Conservation (phyloP, 2,797 vertebrate species). For the Eurystomus glaucurus region DNA sequence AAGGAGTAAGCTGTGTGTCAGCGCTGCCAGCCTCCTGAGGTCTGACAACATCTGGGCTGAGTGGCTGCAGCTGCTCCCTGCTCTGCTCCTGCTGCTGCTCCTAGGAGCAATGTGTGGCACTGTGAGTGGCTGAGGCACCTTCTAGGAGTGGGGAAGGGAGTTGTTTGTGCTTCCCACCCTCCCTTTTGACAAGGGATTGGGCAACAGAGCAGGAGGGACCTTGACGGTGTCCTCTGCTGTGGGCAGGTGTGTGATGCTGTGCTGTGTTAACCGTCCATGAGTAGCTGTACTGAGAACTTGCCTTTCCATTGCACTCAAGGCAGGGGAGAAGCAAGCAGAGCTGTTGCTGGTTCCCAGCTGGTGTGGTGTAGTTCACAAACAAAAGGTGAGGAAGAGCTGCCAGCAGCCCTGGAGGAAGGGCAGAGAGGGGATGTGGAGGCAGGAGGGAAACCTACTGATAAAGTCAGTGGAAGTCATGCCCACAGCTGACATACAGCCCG, state of each 20-base stretch:
- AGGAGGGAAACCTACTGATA: not conserved
- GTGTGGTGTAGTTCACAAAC: not conserved
- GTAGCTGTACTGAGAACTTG: not conserved
- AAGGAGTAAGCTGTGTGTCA: not conserved
- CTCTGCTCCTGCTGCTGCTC: not conserved
- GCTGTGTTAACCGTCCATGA: fast-evolving
- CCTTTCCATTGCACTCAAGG: not conserved
- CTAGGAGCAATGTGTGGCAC: not conserved
- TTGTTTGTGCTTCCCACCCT: not conserved
- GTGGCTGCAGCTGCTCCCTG: constrained; percentile 24
- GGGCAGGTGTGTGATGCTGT: not conserved
- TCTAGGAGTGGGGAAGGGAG: fast-evolving
- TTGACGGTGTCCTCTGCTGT: not conserved
- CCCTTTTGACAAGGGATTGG: not conserved
- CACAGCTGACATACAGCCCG: fast-evolving
- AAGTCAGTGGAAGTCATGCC: not conserved
- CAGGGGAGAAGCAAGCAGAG: not conserved
- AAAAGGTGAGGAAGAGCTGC: not conserved
- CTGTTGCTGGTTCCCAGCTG: not conserved
- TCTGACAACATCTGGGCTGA: constrained; percentile 8
- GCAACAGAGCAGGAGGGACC: not conserved
- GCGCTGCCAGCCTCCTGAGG: not conserved
- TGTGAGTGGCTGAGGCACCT: not conserved
- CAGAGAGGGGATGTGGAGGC: not conserved
- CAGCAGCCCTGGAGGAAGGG: not conserved